Evolutionary conservation across 30 jellyfish, hydroid and myxozoan genomes (phyloP), one percentile per base, ranked within the genome.

Genomic region (Pseudorhiza aurosa): DNA sequence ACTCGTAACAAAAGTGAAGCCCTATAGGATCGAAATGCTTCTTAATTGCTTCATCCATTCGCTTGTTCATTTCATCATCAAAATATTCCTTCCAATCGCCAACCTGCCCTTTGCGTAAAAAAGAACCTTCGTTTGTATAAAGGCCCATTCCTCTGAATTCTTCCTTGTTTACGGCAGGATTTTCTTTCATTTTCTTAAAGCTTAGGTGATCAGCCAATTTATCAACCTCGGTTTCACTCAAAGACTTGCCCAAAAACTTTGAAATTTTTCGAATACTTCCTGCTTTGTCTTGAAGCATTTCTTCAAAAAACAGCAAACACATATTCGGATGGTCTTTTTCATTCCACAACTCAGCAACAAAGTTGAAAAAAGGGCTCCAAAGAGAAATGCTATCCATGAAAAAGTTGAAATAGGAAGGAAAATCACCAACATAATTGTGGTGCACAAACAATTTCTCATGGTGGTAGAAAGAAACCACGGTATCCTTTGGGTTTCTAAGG

Each of bases 401-500:
- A 24, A 30, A 24, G 4, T 50, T 22, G n/a, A 50, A 50, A 50
- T 50, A 50, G 8, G 65, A 14, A 14, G 65, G 8, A 50, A 50
- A 50, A 50, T 50, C 65, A 5, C 65, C 65, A 5, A 6, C 22
- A n/a, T n/a, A 50, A 14, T 22, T 27, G 14, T 35, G 58, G 8
- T 8, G 25, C 12, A 3, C 35, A 7, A 64, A 7, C 58, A 27
- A 12, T n/a, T 64, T 31, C 58, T 64, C 58, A 35, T 28, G 45
- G 58, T 64, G 78, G 31, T 29, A 64, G 30, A 29, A 33, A 8
- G 78, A 64, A 6, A 64, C 78, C 2, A 27, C 58, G 14, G 78
- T 64, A 19, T 64, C 78, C 45, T 64, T 64, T 4, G 78, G 78
- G 35, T 64, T 64, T 31, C 78, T 40, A 8, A 64, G 58, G 31